phyloP scores from a whole-genome alignment of 2,888 invertebrate genomes.

The Chloroclysta siterata region DNA sequence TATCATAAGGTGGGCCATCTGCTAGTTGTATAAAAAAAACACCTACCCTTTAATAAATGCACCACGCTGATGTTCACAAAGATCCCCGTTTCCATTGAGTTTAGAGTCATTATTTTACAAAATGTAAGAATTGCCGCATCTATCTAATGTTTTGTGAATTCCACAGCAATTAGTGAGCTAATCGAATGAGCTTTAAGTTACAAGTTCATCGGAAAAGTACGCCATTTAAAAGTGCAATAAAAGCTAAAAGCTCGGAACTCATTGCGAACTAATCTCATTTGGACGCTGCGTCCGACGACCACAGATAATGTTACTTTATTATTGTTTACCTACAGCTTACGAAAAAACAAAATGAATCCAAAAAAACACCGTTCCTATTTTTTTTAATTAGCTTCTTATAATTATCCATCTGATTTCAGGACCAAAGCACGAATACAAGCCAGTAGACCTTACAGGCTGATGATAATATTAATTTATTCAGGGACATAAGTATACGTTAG shows the following conservation, averaged over 20 bases:
- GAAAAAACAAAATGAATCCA: neutral
- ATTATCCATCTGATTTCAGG: too few relatives aligned
- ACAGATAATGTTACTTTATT: conserved; percentile 21
- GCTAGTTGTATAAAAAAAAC: too few relatives aligned
- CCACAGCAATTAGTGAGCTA: conserved; percentile 18
- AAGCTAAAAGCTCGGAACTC: conserved; percentile 30
- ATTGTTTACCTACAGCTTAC: conserved; percentile 1
- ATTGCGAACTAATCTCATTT: conserved; percentile 35
- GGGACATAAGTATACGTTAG: too few relatives aligned
- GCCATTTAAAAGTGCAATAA: conserved; percentile 33
- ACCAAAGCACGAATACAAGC: too few relatives aligned
- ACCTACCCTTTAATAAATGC: too few relatives aligned
- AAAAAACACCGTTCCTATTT: neutral
- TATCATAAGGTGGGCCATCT: too few relatives aligned
- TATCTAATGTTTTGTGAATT: neutral
- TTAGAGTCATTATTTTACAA: neutral
- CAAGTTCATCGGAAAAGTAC: conserved; percentile 19
- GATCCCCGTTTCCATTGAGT: neutral
- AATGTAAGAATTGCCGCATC: neutral
- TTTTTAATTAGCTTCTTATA: too few relatives aligned
- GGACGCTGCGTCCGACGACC: conserved; percentile 8
- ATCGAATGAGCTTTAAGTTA: conserved; percentile 22
- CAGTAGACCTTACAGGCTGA: too few relatives aligned
- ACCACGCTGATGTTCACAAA: too few relatives aligned
- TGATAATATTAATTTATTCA: too few relatives aligned